Evolutionary conservation across 2,113 vertebrate species (phyloP).

Genomic region (Hoplias malabaricus): DNA sequence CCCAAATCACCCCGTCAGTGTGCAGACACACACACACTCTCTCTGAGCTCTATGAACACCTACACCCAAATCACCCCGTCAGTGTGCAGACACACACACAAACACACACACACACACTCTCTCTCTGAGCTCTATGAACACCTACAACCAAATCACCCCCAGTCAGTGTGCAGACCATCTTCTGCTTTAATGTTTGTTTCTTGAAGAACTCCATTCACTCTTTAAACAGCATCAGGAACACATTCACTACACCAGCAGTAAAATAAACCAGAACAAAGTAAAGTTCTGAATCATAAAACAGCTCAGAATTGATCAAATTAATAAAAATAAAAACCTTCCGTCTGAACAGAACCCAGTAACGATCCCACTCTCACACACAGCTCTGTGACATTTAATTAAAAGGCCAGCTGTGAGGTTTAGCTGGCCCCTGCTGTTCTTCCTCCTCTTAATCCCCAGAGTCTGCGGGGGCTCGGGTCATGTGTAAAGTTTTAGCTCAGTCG

Average conservation of each 20-base stretch:
- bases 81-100: too few relatives aligned
- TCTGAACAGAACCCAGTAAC: neutral
- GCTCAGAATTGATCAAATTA: neutral
- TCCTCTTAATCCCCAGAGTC: conserved; percentile 23
- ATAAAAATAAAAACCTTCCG: neutral
- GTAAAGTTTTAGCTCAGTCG: neutral
- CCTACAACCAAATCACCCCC: neutral
- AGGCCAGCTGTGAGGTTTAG: neutral
- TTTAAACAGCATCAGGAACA: neutral
- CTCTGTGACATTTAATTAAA: conserved; percentile 23
- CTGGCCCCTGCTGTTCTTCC: conserved; percentile 2
- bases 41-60: too few relatives aligned
- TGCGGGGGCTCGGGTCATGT: neutral
- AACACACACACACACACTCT: too few relatives aligned
- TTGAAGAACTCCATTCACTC: neutral
- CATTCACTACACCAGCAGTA: neutral
- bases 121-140: neutral
- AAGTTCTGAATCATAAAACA: neutral
- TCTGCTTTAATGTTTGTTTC: neutral
- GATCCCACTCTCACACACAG: neutral
- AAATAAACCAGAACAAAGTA: too few relatives aligned
- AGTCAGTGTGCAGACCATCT: neutral
- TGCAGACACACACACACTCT: too few relatives aligned
- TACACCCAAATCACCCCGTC: too few relatives aligned
- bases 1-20: too few relatives aligned